A percentile compares a stretch with the other conserved stretches of the same genome.
These are phyloP conservation scores for Numenius phaeopus DNA, from an alignment of 2,797 vertebrate species.

Conservation along the genomic window DNA sequence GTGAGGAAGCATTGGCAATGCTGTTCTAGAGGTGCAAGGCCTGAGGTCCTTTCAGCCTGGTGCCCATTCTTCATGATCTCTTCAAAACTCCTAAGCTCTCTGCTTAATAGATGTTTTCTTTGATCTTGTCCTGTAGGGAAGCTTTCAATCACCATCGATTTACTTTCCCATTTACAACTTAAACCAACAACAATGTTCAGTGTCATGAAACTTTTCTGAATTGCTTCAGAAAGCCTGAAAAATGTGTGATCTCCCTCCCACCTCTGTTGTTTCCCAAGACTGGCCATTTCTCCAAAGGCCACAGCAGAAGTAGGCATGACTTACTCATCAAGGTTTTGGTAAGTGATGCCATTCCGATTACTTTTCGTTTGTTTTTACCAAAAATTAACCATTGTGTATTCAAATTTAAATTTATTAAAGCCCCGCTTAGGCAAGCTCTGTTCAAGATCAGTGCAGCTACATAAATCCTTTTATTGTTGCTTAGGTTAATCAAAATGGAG, in stretches of 20 bases:
- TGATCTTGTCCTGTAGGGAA: not conserved
- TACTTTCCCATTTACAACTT: not conserved
- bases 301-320: not conserved
- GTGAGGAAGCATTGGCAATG: not conserved
- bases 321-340: not conserved
- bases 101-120: not conserved
- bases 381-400: not conserved
- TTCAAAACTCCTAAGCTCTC: not conserved
- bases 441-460: not conserved
- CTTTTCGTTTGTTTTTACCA: not conserved
- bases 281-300: not conserved
- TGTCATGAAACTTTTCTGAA: not conserved
- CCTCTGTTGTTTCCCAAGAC: not conserved
- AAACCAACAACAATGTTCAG: not conserved
- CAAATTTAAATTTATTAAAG: not conserved
- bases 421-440: not conserved
- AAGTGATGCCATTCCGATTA: not conserved
- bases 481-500: not conserved
- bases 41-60: not conserved
- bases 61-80: not conserved
- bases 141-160: not conserved
- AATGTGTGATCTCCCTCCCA: not conserved
- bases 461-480: not conserved
- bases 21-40: not conserved
- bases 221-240: not conserved